Percentiles rank a stretch among this genome's conserved stretches.
phyloP scores from a whole-genome alignment of 2,888 invertebrate genomes.

The Lithosia quadra region DNA sequence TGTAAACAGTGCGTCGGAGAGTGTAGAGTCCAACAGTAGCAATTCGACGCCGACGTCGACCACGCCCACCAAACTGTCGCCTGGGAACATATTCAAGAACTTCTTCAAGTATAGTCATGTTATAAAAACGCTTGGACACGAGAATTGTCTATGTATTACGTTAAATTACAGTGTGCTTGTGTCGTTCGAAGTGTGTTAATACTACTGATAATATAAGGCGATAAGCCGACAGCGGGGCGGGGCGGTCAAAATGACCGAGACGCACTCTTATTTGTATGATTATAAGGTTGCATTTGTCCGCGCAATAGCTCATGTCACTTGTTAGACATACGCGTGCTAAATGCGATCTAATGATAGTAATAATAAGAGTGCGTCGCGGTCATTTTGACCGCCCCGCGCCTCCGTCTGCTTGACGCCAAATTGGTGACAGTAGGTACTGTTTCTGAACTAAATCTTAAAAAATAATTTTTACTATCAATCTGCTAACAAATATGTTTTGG shows the following conservation, averaged over 20 bases:
- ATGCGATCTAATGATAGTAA: too few species aligned
- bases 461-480: background rate
- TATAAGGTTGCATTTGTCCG: too few species aligned
- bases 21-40: constrained; percentile 80
- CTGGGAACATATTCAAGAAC: constrained; percentile 97
- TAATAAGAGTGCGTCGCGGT: too few species aligned
- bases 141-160: constrained; percentile 31
- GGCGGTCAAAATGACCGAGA: too few species aligned
- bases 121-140: constrained; percentile 64
- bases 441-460: background rate
- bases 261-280: too few species aligned
- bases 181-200: background rate
- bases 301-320: too few species aligned
- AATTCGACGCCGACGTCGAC: constrained; percentile 78
- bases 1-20: constrained; percentile 72
- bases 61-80: constrained; percentile 92
- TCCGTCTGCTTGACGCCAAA: too few species aligned
- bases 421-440: constrained; percentile 3
- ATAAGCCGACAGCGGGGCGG: too few species aligned
- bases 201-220: background rate
- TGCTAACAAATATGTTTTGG: background rate
- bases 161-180: constrained; percentile 20
- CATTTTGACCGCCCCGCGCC: too few species aligned
- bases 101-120: constrained; percentile 95
- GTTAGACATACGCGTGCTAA: too few species aligned